Conservation (phyloP, 2,797 vertebrate species). For the Sebastes melanostomus region DNA sequence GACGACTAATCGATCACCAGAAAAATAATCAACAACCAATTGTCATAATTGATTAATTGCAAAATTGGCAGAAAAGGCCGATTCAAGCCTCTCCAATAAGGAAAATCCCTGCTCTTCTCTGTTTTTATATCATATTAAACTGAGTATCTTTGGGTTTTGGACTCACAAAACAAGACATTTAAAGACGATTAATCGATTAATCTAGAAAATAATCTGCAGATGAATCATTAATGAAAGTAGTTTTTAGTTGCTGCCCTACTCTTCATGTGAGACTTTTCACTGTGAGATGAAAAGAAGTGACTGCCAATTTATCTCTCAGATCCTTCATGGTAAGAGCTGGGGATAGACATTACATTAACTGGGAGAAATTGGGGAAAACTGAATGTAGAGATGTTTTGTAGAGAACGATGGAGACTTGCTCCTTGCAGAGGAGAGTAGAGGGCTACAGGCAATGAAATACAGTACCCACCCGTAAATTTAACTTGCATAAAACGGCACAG, state of each 20-base stretch:
- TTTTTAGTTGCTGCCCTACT: neutral
- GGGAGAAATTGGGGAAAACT: neutral
- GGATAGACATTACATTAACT: neutral
- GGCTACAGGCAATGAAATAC: slow-evolving; percentile 16
- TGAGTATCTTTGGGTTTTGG: neutral
- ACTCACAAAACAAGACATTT: neutral
- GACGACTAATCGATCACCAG: neutral
- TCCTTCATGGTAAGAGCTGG: neutral
- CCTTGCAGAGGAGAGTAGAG: neutral
- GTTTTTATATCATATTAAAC: neutral
- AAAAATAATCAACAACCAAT: neutral
- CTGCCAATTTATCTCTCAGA: neutral
- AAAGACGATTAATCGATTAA: neutral
- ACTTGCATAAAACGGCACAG: slow-evolving; percentile 5
- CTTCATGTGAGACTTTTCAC: neutral
- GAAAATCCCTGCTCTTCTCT: neutral
- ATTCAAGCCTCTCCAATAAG: neutral
- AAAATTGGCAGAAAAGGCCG: neutral
- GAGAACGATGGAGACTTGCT: neutral
- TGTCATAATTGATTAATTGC: too few species aligned
- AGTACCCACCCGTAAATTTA: neutral
- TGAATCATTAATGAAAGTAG: neutral
- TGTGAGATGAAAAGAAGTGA: neutral
- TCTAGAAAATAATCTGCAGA: neutral
- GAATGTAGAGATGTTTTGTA: neutral